A percentile compares a stretch with the other conserved stretches of the same genome.
These are phyloP conservation scores for Amniataba percoides DNA, from an alignment of 2,797 vertebrate genomes.

Conservation along the genomic window DNA sequence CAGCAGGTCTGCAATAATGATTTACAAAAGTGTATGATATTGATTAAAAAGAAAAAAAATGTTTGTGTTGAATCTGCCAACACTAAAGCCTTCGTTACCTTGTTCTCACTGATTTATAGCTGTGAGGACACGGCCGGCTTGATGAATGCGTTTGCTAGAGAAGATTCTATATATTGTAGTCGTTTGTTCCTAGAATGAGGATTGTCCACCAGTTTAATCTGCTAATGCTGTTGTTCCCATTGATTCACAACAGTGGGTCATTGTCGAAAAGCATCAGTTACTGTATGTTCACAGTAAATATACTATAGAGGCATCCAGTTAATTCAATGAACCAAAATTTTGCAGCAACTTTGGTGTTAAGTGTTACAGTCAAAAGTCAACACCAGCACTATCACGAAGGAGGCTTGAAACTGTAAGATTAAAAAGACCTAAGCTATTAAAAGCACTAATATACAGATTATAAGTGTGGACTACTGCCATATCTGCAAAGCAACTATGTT, in stretches of 20 bases:
- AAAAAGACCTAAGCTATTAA: background rate
- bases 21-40: conserved; percentile 25
- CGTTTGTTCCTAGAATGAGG: background rate
- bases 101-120: conserved; percentile 36
- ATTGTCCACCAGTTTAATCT: conserved; percentile 24
- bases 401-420: background rate
- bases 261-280: conserved; percentile 3
- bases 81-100: conserved; percentile 19
- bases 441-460: background rate
- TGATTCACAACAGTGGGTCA: conserved; percentile 9
- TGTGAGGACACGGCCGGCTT: background rate
- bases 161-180: conserved; percentile 2
- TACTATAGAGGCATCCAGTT: background rate
- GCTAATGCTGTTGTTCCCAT: conserved; percentile 20
- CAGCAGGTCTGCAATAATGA: background rate
- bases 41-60: conserved; percentile 19
- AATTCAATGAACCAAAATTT: background rate
- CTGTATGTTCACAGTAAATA: background rate
- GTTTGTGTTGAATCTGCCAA: conserved; percentile 1
- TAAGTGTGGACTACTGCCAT: conserved; percentile 1
- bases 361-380: background rate
- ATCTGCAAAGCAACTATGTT: conserved; percentile 48
- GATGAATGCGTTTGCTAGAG: conserved; percentile 30
- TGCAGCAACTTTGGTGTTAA: background rate
- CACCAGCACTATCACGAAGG: background rate